Percentiles rank a stretch among this genome's conserved stretches.
Conservation (phyloP, 2,113 vertebrate species). For the Lagopus muta region DNA sequence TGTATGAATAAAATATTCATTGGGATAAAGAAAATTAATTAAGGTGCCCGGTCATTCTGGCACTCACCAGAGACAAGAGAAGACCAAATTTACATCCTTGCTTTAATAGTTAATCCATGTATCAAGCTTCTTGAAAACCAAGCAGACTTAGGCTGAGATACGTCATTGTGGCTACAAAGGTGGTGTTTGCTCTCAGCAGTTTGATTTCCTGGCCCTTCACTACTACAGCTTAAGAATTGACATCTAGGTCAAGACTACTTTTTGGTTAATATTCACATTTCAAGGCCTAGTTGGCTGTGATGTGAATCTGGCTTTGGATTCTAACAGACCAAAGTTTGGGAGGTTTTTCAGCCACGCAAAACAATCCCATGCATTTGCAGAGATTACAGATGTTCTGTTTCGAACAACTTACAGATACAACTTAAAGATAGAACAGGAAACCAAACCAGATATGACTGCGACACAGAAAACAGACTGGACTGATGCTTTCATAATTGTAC, state of each 20-base stretch:
- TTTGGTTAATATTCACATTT: neutral
- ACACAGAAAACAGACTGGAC: neutral
- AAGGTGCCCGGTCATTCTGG: neutral
- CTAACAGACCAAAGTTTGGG: neutral
- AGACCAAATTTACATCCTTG: neutral
- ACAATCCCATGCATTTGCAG: neutral
- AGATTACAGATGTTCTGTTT: neutral
- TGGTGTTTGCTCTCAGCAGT: neutral
- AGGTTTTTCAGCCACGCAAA: neutral
- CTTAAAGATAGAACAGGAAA: constrained; percentile 27
- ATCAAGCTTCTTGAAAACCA: neutral
- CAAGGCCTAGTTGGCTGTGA: neutral
- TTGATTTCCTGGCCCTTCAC: neutral
- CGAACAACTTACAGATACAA: neutral
- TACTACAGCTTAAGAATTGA: neutral
- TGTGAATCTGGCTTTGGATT: neutral
- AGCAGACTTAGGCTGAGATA: neutral
- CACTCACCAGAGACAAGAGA: neutral
- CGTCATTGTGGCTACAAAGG: neutral
- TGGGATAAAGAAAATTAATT: neutral
- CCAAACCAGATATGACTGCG: neutral
- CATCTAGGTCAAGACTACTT: neutral
- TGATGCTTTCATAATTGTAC: neutral
- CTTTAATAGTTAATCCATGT: neutral
- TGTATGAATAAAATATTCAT: neutral